Base-by-base conservation (phyloP, 2,888 invertebrate genomes). In the Ypsolopha scabrella region DNA sequence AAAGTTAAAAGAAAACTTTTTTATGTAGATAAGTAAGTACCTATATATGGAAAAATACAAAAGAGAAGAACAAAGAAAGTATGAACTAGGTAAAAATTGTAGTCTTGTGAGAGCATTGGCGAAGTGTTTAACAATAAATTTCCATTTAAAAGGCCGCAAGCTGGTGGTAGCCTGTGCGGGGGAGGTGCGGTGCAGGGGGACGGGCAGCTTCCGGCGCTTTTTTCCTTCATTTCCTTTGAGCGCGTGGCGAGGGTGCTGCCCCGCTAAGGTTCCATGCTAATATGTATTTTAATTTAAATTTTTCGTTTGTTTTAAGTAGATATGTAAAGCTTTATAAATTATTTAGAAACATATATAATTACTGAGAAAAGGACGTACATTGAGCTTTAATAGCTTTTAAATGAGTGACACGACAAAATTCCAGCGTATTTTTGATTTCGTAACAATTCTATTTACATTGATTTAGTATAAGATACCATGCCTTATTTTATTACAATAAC, bases 101-200 rank as follows among this genome's bases (percentile, higher is more conserved):
- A 79, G 67, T 63, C 60, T 67, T 67, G 59, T 64, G 55, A 60
- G 62, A 68, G 70, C 73, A 75, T 80, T 78, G 85, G 81, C 81
- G 81, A 79, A 85, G 82, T 85, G 82, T 80, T 83, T 78, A 80
- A 83, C 82, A 83, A 86, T 85, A 85, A 83, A 86, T 86, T 83
- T 85, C 82, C 83, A 83, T 85, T 85, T 86, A 85, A 83, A 85
- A 83, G 80, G 81, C 83, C 80, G 68, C 81, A 81, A 80, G 75
- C 75, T 54, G 64, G 54, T 53, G 55, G 55, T 60, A 64, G 57
- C 57, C 53, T 58, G 52, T 50, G 57, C 58, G 55, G 49, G 51
- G 43, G 50, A 57, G 61, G 57, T 53, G 54, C 45, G 57, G 63
- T 14, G 51, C 57, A 58, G 58, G 54, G 57, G 65, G 72, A 70